A percentile compares a stretch with the other conserved stretches of the same genome.
Conservation (phyloP, 2,888 invertebrate genomes). For the Mimumesa dahlbomi region DNA sequence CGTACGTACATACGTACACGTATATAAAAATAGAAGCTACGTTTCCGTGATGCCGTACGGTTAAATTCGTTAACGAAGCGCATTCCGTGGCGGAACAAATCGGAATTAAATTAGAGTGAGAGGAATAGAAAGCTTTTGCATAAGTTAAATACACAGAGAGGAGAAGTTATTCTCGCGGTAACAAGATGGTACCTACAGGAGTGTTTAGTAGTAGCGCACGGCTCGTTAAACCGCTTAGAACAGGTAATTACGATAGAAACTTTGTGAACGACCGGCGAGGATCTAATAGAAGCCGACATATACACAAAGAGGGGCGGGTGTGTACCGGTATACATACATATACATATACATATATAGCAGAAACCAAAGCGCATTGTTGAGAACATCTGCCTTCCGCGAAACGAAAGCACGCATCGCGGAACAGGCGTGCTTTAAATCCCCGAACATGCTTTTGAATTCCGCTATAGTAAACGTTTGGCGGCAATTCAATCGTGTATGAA, state of each 20-base stretch:
- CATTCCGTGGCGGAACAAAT: constrained; percentile 23
- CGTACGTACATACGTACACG: no score
- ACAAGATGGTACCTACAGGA: constrained; percentile 44
- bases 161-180: constrained; percentile 44
- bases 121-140: constrained; percentile 1
- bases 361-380: constrained; percentile 17
- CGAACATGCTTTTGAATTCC: constrained; percentile 36
- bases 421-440: constrained; percentile 47
- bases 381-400: constrained; percentile 15
- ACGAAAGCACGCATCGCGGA: constrained; percentile 8
- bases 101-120: constrained; percentile 36
- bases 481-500: constrained; percentile 37
- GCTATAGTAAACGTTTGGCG: background rate
- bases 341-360: background rate
- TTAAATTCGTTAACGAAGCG: no score
- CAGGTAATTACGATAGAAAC: constrained; percentile 64
- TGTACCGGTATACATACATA: background rate
- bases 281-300: constrained; percentile 36
- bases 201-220: constrained; percentile 51
- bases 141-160: constrained; percentile 41
- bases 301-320: background rate
- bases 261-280: constrained; percentile 54
- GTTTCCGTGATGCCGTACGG: no score
- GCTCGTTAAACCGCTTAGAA: constrained; percentile 63
- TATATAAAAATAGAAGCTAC: no score